Evolutionary conservation across 1,140 invertebrate species (phyloP).

Genomic region (Hirudo medicinalis): DNA sequence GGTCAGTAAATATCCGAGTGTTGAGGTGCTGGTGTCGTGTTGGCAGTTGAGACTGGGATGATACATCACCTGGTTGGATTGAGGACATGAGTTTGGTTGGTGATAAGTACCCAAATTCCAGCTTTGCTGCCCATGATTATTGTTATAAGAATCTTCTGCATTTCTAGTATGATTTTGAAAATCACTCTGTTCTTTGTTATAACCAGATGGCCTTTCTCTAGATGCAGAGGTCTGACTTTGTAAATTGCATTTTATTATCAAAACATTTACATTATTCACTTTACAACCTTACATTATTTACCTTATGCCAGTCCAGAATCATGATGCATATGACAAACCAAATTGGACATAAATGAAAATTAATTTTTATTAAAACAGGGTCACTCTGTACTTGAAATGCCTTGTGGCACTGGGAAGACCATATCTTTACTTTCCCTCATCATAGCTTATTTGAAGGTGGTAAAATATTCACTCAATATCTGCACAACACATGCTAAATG

Average conservation of each 20-base stretch:
- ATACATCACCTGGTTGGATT: too few relatives aligned
- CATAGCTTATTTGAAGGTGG: constrained; percentile 65
- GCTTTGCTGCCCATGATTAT: too few relatives aligned
- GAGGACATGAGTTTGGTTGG: too few relatives aligned
- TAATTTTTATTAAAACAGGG: constrained; percentile 48
- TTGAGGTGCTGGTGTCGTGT: too few relatives aligned
- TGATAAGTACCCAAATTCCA: too few relatives aligned
- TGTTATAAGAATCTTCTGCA: too few relatives aligned
- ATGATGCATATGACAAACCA: not conserved
- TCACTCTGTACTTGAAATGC: constrained; percentile 95
- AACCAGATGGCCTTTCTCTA: constrained; percentile 44
- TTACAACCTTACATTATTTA: too few relatives aligned
- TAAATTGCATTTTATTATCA: not conserved
- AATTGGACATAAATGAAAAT: not conserved
- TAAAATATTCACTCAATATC: not conserved
- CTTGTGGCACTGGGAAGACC: constrained; percentile 75
- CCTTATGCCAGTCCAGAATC: not conserved
- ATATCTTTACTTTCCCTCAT: constrained; percentile 82
- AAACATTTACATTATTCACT: too few relatives aligned
- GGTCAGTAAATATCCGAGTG: too few relatives aligned
- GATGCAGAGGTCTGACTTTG: constrained; percentile 69
- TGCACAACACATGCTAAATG: constrained; percentile 1
- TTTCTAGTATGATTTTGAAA: too few relatives aligned
- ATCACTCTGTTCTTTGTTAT: too few relatives aligned
- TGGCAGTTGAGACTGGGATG: too few relatives aligned